Evolutionary conservation across 2,888 invertebrate species (phyloP), one percentile per base, ranked within the genome.

Genomic region (Thelaira solivaga): DNA sequence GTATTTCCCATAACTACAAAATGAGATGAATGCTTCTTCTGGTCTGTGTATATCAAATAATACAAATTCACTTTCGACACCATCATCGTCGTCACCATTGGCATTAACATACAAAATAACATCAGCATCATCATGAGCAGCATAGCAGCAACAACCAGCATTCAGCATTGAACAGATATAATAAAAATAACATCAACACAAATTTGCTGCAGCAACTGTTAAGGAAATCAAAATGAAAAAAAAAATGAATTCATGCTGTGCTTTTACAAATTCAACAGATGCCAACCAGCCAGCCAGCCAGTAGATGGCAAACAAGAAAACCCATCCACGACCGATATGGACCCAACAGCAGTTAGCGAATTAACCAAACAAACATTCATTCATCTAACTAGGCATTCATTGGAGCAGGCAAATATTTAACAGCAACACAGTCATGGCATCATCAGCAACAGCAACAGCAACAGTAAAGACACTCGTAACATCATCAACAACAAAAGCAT

Each of bases 21-120:
- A 68, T 62, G 43, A 13, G 49, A 49, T 57, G 51, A 34, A 68
- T 75, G 57, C 59, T 45, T 34, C 51, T 51, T 39, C 55, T 67
- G 61, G 51, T 18, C 55, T 51, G 49, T n/a, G n/a, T 73, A 61
- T 47, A 61, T 59, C 45, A 51, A 73, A 43, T 43, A 51, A 64
- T 51, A 64, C 67, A 68, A 72, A 76, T 59, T 76, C 76, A 76
- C 80, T 76, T 76, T 68, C 69, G 57, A 61, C 68, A 69, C 53
- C 61, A 68, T 45, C 45, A 47, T 22, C 61, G 3, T 26, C 36
- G 8, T 49, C 62, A 64, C 39, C 45, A 43, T 16, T 51, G 16
- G 22, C 47, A 68, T 51, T 24, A 31, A 7, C 73, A 68, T 39
- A 20, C 34, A 34, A 34, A 49, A 62, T 47, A 68, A 41, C 45